These are phyloP conservation scores for Trichomycterus rosablanca DNA, from an alignment of 2,113 vertebrate genomes.

Conservation along the genomic window DNA sequence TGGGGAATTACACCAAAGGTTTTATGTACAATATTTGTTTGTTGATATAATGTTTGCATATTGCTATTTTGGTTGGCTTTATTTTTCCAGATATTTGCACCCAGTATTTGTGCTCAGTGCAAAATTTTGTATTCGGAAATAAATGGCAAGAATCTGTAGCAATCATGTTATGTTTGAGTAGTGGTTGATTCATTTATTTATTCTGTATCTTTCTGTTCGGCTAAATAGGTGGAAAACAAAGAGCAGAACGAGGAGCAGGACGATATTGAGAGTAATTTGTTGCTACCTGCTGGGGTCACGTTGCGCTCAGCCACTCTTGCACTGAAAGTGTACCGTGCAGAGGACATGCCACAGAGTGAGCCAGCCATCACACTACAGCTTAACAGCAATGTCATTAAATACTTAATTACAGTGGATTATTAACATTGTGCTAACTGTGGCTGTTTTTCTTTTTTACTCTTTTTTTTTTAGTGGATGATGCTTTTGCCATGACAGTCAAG, in stretches of 20 bases:
- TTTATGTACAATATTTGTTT: no score
- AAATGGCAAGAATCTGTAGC: no score
- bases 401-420: background rate
- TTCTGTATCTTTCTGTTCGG: no score
- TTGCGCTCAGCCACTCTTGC: slow-evolving; percentile 83
- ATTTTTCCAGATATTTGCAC: no score
- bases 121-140: no score
- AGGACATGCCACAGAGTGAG: slow-evolving; percentile 95
- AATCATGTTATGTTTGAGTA: background rate
- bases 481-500: slow-evolving; percentile 85
- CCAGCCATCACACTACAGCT: background rate
- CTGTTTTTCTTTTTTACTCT: slow-evolving; percentile 26
- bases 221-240: slow-evolving; percentile 72
- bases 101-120: no score
- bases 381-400: background rate
- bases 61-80: no score
- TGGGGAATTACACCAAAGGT: no score
- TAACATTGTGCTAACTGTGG: background rate
- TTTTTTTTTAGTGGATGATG: slow-evolving; percentile 95
- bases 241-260: slow-evolving; percentile 77
- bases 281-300: slow-evolving; percentile 82
- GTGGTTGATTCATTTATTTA: no score
- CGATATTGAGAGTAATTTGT: slow-evolving; percentile 89
- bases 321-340: slow-evolving; percentile 91
- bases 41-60: no score